Evolutionary conservation across 2,113 vertebrate species (phyloP), one percentile per base, ranked within the genome.

Genomic region (Scatophagus argus): DNA sequence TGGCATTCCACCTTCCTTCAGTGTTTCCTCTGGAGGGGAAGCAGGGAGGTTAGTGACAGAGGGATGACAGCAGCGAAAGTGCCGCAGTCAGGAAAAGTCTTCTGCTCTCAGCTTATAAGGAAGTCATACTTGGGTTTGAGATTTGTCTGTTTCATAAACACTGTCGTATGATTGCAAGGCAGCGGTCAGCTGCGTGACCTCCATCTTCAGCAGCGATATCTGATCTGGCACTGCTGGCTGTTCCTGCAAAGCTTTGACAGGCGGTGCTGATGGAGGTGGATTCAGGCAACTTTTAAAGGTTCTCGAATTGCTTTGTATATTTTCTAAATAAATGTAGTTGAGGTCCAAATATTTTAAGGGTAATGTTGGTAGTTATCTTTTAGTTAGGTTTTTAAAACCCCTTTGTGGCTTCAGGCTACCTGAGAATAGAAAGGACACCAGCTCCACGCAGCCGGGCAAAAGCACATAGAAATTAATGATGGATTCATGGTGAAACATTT

Each of bases 1-100:
- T 84, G 85, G 70, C 88, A 63, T 88, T 80, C 75, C 78, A 89
- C 87, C 85, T 87, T 82, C 68, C 55, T 54, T 83, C 79, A 74
- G 82, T 78, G 36, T 81, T 81, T 85, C 67, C 59, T 81, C 79
- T 16, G 36, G 69, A 83, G 84, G 70, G 52, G 46, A 65, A 49
- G 58, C 41, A 11, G 36, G 39, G 71, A 71, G 74, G 75, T 31
- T 61, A 29, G 46, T 0, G 27, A 79, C 43, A 59, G 36, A 54
- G 23, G 62, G 78, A 77, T 85, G 87, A 89, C 77, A 72, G 81
- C 65, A 81, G 23, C 10, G 34, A 89, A 83, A 83, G 79, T 74
- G 77, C 54, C 73, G 58, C 63, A 61, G 70, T 70, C 79, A 85
- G 83, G 73, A 60, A 82, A 86, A 82, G 47, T 80, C 76, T 64